phyloP scores from a whole-genome alignment of 2,888 invertebrate species.

The Neoitamus cyanurus region DNA sequence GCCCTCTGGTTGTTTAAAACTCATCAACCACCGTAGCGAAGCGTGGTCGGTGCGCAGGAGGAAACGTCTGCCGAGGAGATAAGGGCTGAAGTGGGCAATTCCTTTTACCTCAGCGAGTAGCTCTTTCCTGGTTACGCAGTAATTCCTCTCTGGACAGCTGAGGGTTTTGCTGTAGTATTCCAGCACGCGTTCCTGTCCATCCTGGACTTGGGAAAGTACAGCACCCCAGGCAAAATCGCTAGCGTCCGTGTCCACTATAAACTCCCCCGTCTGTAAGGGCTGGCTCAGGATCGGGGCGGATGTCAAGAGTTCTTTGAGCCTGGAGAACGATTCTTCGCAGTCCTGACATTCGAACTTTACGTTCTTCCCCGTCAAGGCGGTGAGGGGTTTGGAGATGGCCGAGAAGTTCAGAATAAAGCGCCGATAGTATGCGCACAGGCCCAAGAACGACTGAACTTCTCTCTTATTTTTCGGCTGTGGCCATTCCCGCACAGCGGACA shows the following conservation, averaged over 20 bases:
- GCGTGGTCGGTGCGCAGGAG: constrained; percentile 57
- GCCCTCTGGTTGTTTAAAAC: constrained; percentile 59
- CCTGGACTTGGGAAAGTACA: background rate
- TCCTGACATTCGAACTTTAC: background rate
- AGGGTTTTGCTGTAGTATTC: constrained; percentile 1
- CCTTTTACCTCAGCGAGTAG: background rate
- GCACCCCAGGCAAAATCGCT: background rate
- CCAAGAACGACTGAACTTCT: background rate
- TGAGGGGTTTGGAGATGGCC: background rate
- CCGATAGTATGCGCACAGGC: background rate
- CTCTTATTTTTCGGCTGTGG: background rate
- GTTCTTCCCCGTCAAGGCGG: background rate
- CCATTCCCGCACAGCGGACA: background rate
- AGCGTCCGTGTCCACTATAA: background rate
- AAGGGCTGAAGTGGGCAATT: constrained; percentile 58
- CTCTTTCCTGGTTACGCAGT: background rate
- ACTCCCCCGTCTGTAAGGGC: background rate
- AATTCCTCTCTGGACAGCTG: background rate
- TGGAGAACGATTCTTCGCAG: background rate
- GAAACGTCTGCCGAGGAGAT: constrained; percentile 57
- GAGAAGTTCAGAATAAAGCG: background rate
- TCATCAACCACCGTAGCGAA: constrained; percentile 58
- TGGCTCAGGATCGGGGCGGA: background rate
- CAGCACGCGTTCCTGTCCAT: background rate
- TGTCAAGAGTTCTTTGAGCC: background rate